Evolutionary conservation across 2,797 vertebrate genomes (phyloP), one percentile per base, ranked within the genome.

Genomic region (Naso thynnoides): DNA sequence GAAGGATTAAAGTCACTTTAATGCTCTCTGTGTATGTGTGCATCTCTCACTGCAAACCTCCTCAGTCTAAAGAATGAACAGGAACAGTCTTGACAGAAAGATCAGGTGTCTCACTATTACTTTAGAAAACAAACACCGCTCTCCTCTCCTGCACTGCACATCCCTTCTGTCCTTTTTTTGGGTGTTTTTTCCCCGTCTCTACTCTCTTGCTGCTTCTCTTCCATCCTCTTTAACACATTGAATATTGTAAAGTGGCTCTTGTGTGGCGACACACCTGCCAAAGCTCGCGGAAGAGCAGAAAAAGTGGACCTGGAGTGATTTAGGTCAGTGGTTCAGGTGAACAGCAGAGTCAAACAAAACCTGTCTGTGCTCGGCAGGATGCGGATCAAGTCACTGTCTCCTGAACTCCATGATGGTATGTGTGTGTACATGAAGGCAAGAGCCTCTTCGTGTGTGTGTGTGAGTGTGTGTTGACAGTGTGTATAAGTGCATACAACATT

Each of bases 301-400:
- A 76, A 78, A 41, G 52, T 70, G 24, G 55, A 66, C 48, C 18
- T 31, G 67, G 52, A 69, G 60, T 55, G 84, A 86, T 89, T 55
- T 72, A 69, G 87, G 85, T 90, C 81, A 86, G 78, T 84, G 77
- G 76, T 65, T 81, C 77, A 88, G 81, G 75, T 77, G 66, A 84
- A 33, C 54, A 31, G 52, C 13, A 52, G 26, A 57, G 55, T 56
- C 4, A 44, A 53, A 36, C 33, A 27, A 24, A 31, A 8, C 4
- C 33, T 31, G 65, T 45, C 73, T 60, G 48, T 11, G 66, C 39
- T 27, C 31, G 53, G 54, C 1, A 64, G 65, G 45, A 62, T 45
- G 23, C 24, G 56, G 69, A 81, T 82, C 70, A 78, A 56, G 83
- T 82, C 58, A 58, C 42, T 58, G 48, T 71, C 58, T 86, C 69